Conservation (phyloP, 2,113 vertebrate species). For the Helogale parvula region DNA sequence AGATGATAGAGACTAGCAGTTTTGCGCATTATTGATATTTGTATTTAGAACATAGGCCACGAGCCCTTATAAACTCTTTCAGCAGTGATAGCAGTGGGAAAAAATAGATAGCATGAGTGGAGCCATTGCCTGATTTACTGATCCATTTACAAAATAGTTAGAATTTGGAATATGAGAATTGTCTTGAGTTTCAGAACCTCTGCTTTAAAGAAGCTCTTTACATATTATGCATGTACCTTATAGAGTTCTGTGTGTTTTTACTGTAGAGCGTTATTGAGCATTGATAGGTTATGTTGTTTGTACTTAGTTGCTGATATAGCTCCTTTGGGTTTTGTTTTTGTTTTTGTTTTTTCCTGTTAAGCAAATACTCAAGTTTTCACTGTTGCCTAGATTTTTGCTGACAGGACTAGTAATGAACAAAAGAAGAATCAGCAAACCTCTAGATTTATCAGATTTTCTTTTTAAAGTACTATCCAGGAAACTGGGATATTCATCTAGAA, state of each 20-base stretch:
- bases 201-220: background rate
- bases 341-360: constrained; percentile 54
- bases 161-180: constrained; percentile 38
- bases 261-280: constrained; percentile 44
- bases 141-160: constrained; percentile 23
- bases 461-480: constrained; percentile 8
- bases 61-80: background rate
- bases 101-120: background rate
- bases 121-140: background rate
- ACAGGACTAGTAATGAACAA: constrained; percentile 50
- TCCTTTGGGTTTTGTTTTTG: constrained; percentile 46
- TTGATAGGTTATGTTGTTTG: constrained; percentile 5
- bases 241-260: constrained; percentile 37
- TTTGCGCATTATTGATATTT: background rate
- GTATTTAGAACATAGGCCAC: too few relatives aligned
- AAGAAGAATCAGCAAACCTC: constrained; percentile 55
- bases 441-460: constrained; percentile 50
- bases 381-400: constrained; percentile 60
- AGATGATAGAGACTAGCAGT: background rate
- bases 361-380: constrained; percentile 57
- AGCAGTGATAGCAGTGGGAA: background rate
- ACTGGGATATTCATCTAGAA: background rate
- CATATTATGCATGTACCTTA: background rate
- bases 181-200: constrained; percentile 42
- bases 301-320: background rate